Evolutionary conservation across 2,797 vertebrate species (phyloP).

Genomic region (Melanotaenia maccullochi): DNA sequence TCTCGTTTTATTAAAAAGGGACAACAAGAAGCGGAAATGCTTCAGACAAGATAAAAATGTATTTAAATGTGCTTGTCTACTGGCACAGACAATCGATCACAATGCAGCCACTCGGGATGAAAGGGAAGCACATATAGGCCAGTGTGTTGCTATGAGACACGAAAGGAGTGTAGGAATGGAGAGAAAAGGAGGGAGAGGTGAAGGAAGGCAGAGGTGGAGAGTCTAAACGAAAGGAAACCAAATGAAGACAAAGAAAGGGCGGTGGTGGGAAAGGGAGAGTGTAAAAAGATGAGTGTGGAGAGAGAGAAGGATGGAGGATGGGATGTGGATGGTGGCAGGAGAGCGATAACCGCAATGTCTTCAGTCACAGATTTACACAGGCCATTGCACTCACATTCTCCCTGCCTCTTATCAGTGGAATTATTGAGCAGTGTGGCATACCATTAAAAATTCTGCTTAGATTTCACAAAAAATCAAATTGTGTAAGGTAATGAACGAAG

Average conservation of each 20-base stretch:
- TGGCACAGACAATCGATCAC: slow-evolving; percentile 72
- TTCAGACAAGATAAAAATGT: slow-evolving; percentile 72
- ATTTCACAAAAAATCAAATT: slow-evolving; percentile 84
- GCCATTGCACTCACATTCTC: slow-evolving; percentile 81
- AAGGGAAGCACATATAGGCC: slow-evolving; percentile 20
- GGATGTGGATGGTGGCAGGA: slow-evolving; percentile 40
- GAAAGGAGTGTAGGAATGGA: slow-evolving; percentile 7
- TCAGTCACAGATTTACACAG: slow-evolving; percentile 85
- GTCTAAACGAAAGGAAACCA: slow-evolving; percentile 30
- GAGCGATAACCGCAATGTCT: slow-evolving; percentile 78
- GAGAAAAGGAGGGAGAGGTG: slow-evolving; percentile 17
- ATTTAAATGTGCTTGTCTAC: slow-evolving; percentile 64
- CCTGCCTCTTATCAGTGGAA: slow-evolving; percentile 78
- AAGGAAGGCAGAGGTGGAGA: slow-evolving; percentile 19
- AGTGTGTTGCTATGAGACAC: slow-evolving; percentile 70
- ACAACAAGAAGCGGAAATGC: slow-evolving; percentile 71
- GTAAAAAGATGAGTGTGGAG: slow-evolving; percentile 51
- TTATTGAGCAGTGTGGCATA: slow-evolving; percentile 83
- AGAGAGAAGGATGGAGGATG: slow-evolving; percentile 44
- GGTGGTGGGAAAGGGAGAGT: slow-evolving; percentile 12
- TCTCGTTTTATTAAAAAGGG: slow-evolving; percentile 75
- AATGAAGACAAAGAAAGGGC: slow-evolving; percentile 35
- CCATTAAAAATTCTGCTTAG: slow-evolving; percentile 87
- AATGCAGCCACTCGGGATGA: slow-evolving; percentile 30
- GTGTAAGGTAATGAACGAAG: slow-evolving; percentile 75